Percentiles rank a stretch among this genome's conserved stretches.
Conservation (phyloP, 2,113 vertebrate species). For the Xyliphius kryptos region DNA sequence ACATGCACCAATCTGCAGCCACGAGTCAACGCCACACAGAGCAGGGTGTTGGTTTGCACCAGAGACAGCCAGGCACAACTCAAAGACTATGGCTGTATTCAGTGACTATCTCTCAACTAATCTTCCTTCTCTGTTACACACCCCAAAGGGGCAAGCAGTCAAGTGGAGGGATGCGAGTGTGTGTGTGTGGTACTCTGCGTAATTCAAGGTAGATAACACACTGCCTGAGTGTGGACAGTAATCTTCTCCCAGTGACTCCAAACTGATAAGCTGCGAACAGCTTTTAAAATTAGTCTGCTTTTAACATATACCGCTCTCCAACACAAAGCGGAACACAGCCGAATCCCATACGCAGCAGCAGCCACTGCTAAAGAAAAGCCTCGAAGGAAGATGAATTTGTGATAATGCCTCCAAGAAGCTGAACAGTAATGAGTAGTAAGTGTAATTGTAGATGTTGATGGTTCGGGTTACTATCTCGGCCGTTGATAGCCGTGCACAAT, state of each 20-base stretch:
- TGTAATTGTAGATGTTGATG: background rate
- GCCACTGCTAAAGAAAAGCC: no score
- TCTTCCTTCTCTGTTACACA: slow-evolving; percentile 37
- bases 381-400: no score
- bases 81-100: slow-evolving; percentile 23
- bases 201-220: no score
- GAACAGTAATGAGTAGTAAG: background rate
- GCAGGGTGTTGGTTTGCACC: slow-evolving; percentile 35
- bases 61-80: slow-evolving; percentile 24
- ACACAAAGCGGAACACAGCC: no score
- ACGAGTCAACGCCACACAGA: slow-evolving; percentile 18
- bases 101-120: slow-evolving; percentile 38
- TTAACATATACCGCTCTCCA: no score
- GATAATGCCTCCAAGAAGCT: background rate
- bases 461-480: background rate
- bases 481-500: background rate
- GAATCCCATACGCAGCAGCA: no score
- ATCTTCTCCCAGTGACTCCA: no score
- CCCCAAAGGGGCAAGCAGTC: slow-evolving; percentile 8
- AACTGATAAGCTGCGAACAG: no score
- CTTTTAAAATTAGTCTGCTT: no score
- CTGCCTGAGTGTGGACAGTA: no score
- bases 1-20: background rate
- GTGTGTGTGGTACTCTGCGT: no score
- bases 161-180: background rate